Evolutionary conservation across 2,113 vertebrate species (phyloP).

Genomic region (Platanista minor): DNA sequence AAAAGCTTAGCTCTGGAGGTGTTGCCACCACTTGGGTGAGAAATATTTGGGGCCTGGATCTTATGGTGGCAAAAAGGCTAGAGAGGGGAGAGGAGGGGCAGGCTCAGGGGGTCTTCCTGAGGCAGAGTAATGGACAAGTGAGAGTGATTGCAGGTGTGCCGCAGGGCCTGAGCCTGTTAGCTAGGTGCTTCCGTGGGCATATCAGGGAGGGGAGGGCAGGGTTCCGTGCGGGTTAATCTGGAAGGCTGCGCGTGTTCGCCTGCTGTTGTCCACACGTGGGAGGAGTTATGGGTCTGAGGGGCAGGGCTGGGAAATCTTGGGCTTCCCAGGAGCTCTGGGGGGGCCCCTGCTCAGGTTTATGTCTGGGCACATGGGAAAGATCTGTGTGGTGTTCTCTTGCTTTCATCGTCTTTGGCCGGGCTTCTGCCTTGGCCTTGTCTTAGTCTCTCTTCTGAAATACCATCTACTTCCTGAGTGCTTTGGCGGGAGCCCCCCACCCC

Average conservation of each 20-base stretch:
- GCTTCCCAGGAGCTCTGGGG: background rate
- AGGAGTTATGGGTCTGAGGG: background rate
- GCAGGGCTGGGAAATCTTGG: background rate
- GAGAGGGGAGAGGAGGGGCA: background rate
- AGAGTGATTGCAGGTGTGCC: background rate
- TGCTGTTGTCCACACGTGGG: background rate
- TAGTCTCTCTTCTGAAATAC: background rate
- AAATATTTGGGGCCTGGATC: background rate
- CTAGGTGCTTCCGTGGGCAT: background rate
- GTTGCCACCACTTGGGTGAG: background rate
- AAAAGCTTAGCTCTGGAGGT: background rate
- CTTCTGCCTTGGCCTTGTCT: background rate
- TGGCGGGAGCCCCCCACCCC: accelerated
- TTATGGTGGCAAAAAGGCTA: background rate
- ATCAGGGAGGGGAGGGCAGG: background rate
- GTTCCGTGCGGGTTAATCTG: background rate
- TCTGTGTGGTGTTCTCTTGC: background rate
- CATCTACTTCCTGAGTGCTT: background rate
- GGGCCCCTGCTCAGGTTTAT: background rate
- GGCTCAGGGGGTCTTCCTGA: background rate
- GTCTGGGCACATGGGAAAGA: background rate
- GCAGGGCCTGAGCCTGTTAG: background rate
- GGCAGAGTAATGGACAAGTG: background rate
- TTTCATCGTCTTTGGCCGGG: background rate
- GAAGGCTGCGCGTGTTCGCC: background rate